Evolutionary conservation across 2,113 vertebrate genomes (phyloP).

Genomic region (Desmodus rotundus): DNA sequence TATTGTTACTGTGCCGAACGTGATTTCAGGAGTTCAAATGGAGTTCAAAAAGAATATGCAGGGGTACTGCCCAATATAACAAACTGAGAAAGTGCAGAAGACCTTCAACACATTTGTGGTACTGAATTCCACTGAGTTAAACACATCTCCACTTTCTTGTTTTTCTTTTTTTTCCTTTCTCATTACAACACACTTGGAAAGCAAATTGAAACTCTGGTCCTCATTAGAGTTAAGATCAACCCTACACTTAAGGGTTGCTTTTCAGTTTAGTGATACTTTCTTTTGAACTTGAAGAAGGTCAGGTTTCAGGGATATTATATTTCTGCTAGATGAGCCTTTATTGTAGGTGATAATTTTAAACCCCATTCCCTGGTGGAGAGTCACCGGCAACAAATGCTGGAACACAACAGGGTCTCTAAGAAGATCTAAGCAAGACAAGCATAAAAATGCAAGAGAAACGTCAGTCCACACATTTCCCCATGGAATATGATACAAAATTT

Average conservation of each 20-base stretch:
- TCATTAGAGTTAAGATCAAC: not conserved
- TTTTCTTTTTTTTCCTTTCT: constrained; percentile 11
- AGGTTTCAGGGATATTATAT: constrained; percentile 45
- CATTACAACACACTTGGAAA: not conserved
- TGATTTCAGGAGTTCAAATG: not conserved
- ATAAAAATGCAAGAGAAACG: not conserved
- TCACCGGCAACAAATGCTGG: not conserved
- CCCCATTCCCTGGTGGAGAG: not conserved
- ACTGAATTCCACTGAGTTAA: not conserved
- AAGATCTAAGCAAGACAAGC: constrained; percentile 6
- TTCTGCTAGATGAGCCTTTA: constrained; percentile 7
- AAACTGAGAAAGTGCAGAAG: not conserved
- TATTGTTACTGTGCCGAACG: not conserved
- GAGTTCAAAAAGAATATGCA: not conserved
- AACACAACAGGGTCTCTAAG: not conserved
- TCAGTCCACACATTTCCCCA: not conserved
- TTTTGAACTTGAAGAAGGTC: constrained; percentile 44
- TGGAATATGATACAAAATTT: constrained; percentile 1
- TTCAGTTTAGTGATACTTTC: constrained; percentile 2
- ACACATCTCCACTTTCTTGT: not conserved
- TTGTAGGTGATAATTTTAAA: constrained; percentile 23
- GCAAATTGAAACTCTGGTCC: not conserved
- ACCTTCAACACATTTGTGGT: not conserved
- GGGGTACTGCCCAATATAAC: not conserved
- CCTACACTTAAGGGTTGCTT: not conserved